Evolutionary conservation across 2,113 vertebrate genomes (phyloP).

Genomic region (Dasyprocta punctata): DNA sequence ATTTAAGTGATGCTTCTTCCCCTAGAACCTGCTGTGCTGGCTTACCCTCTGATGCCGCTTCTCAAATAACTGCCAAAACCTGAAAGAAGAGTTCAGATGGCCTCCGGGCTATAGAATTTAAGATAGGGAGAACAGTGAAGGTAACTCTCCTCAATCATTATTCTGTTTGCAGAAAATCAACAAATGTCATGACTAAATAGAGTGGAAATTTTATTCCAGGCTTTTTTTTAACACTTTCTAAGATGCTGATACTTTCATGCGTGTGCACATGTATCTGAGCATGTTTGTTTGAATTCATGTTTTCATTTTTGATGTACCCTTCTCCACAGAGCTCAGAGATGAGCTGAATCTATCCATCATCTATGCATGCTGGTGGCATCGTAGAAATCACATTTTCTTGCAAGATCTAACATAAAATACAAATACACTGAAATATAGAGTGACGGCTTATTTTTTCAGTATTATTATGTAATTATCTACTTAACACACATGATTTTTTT

Average conservation of each 20-base stretch:
- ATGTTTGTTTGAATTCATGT: background rate
- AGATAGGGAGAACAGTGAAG: background rate
- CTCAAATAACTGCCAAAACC: slow-evolving; percentile 54
- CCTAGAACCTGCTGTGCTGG: slow-evolving; percentile 2
- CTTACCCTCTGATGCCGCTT: background rate
- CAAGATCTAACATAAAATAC: background rate
- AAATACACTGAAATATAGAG: background rate
- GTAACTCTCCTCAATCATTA: slow-evolving; percentile 8
- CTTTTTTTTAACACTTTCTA: background rate
- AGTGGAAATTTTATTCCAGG: background rate
- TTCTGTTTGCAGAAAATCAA: slow-evolving; percentile 51
- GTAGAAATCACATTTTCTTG: background rate
- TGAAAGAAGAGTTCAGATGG: slow-evolving; percentile 35
- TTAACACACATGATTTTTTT: background rate
- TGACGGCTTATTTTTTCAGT: background rate
- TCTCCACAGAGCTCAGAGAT: background rate
- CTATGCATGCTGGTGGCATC: background rate
- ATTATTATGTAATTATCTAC: background rate
- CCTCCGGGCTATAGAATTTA: slow-evolving; percentile 49
- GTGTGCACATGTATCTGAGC: background rate
- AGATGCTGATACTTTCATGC: background rate
- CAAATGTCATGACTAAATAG: slow-evolving; percentile 36
- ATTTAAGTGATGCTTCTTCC: background rate
- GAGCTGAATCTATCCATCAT: background rate
- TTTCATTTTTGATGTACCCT: background rate